Evolutionary conservation across 2,888 invertebrate genomes (phyloP).

Genomic region (Diloba caeruleocephala): DNA sequence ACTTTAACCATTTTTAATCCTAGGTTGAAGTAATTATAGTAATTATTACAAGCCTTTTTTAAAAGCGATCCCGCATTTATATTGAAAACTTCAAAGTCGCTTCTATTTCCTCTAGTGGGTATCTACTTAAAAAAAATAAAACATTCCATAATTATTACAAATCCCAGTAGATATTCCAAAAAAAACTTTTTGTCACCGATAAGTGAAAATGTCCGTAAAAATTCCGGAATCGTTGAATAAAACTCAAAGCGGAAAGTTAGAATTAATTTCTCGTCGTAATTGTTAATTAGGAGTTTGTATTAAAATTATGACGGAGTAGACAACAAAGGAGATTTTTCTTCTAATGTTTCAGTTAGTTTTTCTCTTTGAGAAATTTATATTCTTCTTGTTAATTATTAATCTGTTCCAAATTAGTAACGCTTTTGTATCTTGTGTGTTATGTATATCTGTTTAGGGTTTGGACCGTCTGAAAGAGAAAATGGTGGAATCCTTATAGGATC

Average conservation of each 20-base stretch:
- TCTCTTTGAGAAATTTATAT: conserved; percentile 19
- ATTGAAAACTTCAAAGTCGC: no score
- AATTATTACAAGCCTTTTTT: no score
- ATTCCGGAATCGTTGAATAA: conserved; percentile 19
- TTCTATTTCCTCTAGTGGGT: no score
- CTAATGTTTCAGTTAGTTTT: conserved; percentile 23
- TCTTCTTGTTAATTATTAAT: conserved; percentile 11
- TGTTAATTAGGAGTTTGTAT: conserved; percentile 49
- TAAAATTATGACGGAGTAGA: conserved; percentile 34
- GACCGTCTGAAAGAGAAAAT: no score
- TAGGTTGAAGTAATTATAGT: no score
- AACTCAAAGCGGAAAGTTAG: conserved; percentile 34
- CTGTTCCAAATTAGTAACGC: conserved; percentile 17
- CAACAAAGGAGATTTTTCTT: conserved; percentile 36
- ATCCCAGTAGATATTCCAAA: conserved; percentile 10
- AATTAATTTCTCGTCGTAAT: conserved; percentile 44
- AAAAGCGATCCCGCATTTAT: no score
- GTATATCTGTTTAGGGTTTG: no score
- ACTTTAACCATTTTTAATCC: no score
- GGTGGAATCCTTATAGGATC: no score
- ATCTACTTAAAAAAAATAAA: no score
- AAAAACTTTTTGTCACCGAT: conserved; percentile 18
- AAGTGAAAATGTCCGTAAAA: conserved; percentile 28
- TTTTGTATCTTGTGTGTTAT: background rate
- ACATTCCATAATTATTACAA: no score